phyloP scores from a whole-genome alignment of 2,888 invertebrate genomes.

The Melanostoma scalare region DNA sequence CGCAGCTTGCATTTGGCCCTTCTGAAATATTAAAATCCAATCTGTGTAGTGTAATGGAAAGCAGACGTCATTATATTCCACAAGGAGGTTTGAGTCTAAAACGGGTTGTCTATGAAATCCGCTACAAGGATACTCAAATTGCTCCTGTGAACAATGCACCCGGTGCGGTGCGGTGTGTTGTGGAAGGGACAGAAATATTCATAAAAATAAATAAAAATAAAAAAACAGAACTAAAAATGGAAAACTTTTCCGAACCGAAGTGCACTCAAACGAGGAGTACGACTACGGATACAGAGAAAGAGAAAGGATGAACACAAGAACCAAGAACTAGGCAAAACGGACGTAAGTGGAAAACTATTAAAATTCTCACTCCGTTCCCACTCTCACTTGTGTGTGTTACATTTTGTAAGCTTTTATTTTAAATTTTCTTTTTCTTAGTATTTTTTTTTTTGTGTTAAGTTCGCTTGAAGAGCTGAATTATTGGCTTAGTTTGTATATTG shows the following conservation, averaged over 20 bases:
- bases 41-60: slow-evolving; percentile 71
- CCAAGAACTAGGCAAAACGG: slow-evolving; percentile 35
- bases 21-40: slow-evolving; percentile 72
- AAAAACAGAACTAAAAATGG: slow-evolving; percentile 44
- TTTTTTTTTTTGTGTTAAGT: slow-evolving; percentile 23
- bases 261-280: slow-evolving; percentile 22
- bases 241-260: slow-evolving; percentile 48
- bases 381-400: slow-evolving; percentile 21
- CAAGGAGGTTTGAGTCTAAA: slow-evolving; percentile 31
- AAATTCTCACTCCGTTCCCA: slow-evolving; percentile 39
- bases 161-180: too few relatives aligned
- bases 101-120: slow-evolving; percentile 64
- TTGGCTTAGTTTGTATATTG: slow-evolving; percentile 68
- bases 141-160: slow-evolving; percentile 45
- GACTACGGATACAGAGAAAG: slow-evolving; percentile 1
- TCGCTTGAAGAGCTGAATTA: slow-evolving; percentile 42
- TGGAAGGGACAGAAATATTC: slow-evolving; percentile 3
- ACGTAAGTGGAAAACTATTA: slow-evolving; percentile 64
- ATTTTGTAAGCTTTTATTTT: slow-evolving; percentile 23
- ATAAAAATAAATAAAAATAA: slow-evolving; percentile 7
- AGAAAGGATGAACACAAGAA: not conserved
- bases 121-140: slow-evolving; percentile 63
- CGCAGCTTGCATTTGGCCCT: slow-evolving; percentile 39
- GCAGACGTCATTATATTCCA: slow-evolving; percentile 67
- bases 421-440: slow-evolving; percentile 5